A percentile compares a stretch with the other conserved stretches of the same genome.
Evolutionary conservation across 1,140 invertebrate species (phyloP).

Genomic region (Lamellibrachia luymesi): DNA sequence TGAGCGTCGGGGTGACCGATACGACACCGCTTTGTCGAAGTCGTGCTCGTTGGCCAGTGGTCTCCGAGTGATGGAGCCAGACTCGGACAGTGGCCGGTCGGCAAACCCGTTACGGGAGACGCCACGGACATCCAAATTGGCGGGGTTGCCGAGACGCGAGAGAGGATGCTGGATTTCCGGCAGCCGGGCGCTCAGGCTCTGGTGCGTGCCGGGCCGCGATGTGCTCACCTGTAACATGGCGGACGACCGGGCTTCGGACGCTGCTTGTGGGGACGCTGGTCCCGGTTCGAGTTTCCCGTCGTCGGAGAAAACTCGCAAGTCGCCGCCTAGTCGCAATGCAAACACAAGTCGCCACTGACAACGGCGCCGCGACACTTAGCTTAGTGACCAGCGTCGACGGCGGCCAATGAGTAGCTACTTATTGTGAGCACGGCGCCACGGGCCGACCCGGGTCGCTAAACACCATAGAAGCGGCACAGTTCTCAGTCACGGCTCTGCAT

Average conservation of each 20-base stretch:
- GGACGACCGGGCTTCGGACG: not conserved
- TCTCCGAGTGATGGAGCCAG: not conserved
- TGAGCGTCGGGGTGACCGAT: not conserved
- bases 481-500: not conserved
- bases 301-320: not conserved
- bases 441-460: not conserved
- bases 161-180: constrained; percentile 48
- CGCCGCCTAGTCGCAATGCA: not conserved
- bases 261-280: not conserved
- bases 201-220: constrained; percentile 34
- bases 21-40: constrained; percentile 32
- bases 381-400: not conserved
- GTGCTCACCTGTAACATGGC: constrained; percentile 44
- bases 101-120: constrained; percentile 39
- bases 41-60: not conserved
- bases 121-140: constrained; percentile 45
- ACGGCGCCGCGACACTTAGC: not conserved
- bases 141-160: constrained; percentile 45
- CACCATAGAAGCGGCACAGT: not conserved
- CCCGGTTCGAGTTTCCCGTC: not conserved
- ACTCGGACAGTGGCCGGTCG: constrained; percentile 24
- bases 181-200: constrained; percentile 30
- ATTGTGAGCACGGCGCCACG: not conserved
- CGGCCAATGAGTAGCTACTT: not conserved
- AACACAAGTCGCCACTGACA: constrained; percentile 3